Base-by-base conservation (phyloP, 2,113 vertebrate species). In the Diadophis punctatus region DNA sequence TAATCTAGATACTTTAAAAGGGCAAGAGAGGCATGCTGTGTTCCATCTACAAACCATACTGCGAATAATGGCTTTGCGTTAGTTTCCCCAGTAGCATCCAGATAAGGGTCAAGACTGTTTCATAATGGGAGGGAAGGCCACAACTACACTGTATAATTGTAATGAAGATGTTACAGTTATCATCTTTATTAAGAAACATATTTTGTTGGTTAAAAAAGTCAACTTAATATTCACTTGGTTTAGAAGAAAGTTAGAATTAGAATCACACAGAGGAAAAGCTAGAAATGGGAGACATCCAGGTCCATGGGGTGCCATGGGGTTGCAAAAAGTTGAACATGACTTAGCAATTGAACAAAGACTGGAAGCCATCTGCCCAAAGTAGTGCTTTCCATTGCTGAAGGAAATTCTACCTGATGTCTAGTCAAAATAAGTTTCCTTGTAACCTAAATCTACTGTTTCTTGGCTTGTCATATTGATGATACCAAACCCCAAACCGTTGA, bases 1-100 rank as follows among this genome's bases (percentile, higher is more conserved):
- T 96, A 97, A 97, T 96, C 95, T 94, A 96, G 93, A 96, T 95
- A 96, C 97, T 97, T 97, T 96, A 97, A 97, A 97, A 94, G 96
- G 95, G 94, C 96, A 97, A 96, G 96, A 96, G 96, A 93, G 90
- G 93, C 96, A 96, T 96, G 96, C 95, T 96, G 94, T 27, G 1
- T 96, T 98, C 97, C 97, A 97, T 92, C 95, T 95, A 97, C 96
- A 97, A 96, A 96, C 95, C 96, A 96, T 91, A 93, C 95, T 96
- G 93, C 93, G 97, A 96, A 96, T 94, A 97, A 97, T 90, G 95
- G 96, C 90, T 95, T 97, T 97, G 96, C 95, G 96, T 95, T 95
- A 96, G 94, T 94, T 96, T 96, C 95, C 96, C 91, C 92, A 96
- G 39, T 0, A 52, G 95, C 2, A 96, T 95, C 96, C 95, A 97